phyloP scores from a whole-genome alignment of 1,140 invertebrate genomes.

The Goniozus legneri region DNA sequence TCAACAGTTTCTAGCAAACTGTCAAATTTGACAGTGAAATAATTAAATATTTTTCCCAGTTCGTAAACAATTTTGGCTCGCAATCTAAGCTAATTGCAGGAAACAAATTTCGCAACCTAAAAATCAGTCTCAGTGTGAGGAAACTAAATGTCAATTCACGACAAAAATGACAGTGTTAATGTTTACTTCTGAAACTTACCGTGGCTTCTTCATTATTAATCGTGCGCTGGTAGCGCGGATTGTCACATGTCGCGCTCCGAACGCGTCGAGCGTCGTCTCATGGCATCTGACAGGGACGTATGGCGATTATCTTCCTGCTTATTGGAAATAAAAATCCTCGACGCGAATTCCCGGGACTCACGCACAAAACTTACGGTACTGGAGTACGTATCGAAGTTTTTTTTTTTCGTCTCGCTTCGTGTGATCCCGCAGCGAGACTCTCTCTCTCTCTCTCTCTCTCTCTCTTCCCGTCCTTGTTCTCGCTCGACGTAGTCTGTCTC shows the following conservation, averaged over 20 bases:
- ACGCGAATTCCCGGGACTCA: too few species aligned
- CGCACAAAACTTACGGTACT: too few species aligned
- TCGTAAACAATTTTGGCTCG: background rate
- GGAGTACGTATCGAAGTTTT: too few species aligned
- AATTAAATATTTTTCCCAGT: background rate
- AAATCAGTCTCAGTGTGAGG: background rate
- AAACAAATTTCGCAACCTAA: too few species aligned
- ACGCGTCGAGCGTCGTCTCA: constrained; percentile 30
- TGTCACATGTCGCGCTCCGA: constrained; percentile 40
- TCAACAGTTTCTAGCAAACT: too few species aligned
- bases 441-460: constrained; percentile 8
- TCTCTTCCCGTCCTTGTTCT: background rate
- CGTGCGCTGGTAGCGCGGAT: constrained; percentile 28
- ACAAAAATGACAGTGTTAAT: background rate
- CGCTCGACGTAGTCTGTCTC: background rate
- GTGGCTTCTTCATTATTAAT: constrained; percentile 43
- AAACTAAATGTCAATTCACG: background rate
- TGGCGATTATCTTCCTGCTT: background rate
- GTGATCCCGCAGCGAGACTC: constrained; percentile 3
- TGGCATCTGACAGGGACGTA: constrained; percentile 17
- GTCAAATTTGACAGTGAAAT: background rate
- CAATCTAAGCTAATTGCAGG: background rate
- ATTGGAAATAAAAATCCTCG: too few species aligned
- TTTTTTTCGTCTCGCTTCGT: background rate
- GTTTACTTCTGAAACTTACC: constrained; percentile 41